These are phyloP conservation scores for Morus bassanus DNA, from an alignment of 2,797 vertebrate genomes.

Conservation along the genomic window DNA sequence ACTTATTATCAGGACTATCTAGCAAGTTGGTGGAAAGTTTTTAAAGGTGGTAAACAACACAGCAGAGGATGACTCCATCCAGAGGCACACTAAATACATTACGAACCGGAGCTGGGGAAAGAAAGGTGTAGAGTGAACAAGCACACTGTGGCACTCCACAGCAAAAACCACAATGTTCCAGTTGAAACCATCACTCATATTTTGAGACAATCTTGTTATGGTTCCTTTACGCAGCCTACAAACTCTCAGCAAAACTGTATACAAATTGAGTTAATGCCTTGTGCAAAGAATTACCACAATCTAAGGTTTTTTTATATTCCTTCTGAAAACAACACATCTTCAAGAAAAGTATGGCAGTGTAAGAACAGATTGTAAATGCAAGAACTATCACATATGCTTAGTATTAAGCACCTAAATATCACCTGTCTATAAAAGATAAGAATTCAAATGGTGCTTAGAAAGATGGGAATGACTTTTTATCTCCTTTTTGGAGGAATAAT, in stretches of 20 bases:
- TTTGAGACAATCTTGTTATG: not conserved
- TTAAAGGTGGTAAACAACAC: not conserved
- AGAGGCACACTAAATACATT: not conserved
- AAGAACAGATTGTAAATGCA: not conserved
- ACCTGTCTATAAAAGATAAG: not conserved
- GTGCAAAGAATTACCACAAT: not conserved
- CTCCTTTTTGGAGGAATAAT: constrained; percentile 2
- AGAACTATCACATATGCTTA: not conserved
- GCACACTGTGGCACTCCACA: not conserved
- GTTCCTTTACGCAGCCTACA: not conserved
- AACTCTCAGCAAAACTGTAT: not conserved
- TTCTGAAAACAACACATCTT: not conserved
- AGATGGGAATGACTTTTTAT: not conserved
- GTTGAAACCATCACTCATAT: not conserved
- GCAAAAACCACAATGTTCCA: not conserved
- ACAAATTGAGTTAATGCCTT: not conserved
- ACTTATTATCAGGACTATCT: not conserved
- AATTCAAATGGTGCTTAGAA: not conserved
- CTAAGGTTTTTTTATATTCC: not conserved
- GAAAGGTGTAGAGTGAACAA: not conserved
- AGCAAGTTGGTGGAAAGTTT: not conserved
- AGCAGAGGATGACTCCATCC: not conserved
- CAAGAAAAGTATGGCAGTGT: not conserved
- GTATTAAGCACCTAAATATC: not conserved
- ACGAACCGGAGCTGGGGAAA: fast-evolving